Evolutionary conservation across 2,888 invertebrate genomes (phyloP).

Genomic region (Anodontia alba): DNA sequence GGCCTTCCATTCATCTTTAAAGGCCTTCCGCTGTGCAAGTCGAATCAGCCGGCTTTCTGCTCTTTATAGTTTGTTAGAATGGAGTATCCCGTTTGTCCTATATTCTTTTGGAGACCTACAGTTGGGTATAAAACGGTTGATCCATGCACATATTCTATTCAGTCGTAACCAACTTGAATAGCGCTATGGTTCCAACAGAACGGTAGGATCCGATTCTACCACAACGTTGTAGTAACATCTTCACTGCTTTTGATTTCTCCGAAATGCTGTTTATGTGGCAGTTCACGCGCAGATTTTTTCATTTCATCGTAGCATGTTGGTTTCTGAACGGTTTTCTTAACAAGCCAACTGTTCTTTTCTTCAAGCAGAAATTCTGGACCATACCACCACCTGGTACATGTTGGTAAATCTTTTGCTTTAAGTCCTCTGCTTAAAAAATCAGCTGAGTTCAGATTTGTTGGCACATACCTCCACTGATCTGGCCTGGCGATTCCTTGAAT

Average conservation of each 20-base stretch:
- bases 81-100: conserved; percentile 17
- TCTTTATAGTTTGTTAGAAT: conserved; percentile 20
- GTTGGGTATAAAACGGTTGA: conserved; percentile 28
- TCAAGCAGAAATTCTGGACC: not conserved
- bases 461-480: conserved; percentile 41
- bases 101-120: conserved; percentile 27
- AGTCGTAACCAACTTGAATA: conserved; percentile 30
- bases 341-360: too few species aligned
- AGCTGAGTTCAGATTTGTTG: conserved; percentile 25
- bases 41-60: not conserved
- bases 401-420: too few species aligned
- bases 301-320: too few species aligned
- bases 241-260: too few species aligned
- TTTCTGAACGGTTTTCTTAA: too few species aligned
- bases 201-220: not conserved
- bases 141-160: conserved; percentile 23
- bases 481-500: conserved; percentile 47
- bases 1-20: conserved; percentile 14
- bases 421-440: not conserved
- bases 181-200: conserved; percentile 13
- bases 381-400: too few species aligned
- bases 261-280: too few species aligned
- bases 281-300: not conserved
- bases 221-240: too few species aligned
- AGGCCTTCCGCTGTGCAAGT: too few species aligned